phyloP scores from a whole-genome alignment of 2,113 vertebrate species.

The Indicator maculatus region DNA sequence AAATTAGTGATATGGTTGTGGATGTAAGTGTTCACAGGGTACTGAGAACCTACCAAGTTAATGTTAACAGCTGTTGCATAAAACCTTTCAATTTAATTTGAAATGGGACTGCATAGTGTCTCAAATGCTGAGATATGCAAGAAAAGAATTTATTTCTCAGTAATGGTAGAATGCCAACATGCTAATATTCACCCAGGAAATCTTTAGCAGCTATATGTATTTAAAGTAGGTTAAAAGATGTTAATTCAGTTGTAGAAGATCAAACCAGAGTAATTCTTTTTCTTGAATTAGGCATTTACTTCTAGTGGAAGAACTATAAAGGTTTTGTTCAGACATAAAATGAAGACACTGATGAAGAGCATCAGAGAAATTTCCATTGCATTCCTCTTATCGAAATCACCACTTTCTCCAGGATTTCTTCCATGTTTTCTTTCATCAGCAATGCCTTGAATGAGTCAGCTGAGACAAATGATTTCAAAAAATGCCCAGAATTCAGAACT shows the following conservation, averaged over 20 bases:
- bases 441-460: background rate
- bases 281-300: background rate
- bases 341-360: background rate
- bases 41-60: background rate
- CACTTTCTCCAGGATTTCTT: background rate
- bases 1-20: background rate
- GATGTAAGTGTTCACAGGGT: background rate
- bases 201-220: background rate
- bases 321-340: background rate
- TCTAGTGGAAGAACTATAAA: background rate
- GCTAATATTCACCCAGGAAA: background rate
- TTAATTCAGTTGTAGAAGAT: background rate
- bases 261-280: background rate
- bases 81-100: constrained; percentile 30
- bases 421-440: background rate
- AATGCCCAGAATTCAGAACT: background rate
- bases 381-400: background rate
- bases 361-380: background rate
- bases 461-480: background rate
- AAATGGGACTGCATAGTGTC: background rate
- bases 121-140: background rate
- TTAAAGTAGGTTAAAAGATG: background rate
- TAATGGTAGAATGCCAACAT: background rate
- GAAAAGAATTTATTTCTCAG: constrained; percentile 13
- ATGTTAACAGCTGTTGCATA: background rate